phyloP scores from a whole-genome alignment of 1,140 invertebrate genomes.

The Pentalonia nigronervosa region DNA sequence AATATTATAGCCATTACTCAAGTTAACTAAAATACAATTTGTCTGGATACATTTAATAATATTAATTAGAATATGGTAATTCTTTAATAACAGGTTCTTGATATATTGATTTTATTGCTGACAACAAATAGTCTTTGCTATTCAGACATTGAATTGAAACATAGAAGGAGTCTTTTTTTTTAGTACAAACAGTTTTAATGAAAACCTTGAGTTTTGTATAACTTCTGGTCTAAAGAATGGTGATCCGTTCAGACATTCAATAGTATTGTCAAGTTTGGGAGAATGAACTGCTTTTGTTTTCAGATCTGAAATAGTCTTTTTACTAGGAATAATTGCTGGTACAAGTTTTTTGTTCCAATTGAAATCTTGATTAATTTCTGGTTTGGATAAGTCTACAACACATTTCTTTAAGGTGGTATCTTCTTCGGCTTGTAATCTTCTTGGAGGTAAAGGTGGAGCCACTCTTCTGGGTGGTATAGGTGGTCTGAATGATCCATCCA shows the following conservation, averaged over 20 bases:
- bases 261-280: background rate
- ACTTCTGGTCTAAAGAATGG: background rate
- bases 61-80: background rate
- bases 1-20: background rate
- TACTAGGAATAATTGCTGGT: background rate
- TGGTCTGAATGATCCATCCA: conserved; percentile 21
- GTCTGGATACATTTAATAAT: background rate
- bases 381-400: conserved; percentile 13
- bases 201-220: background rate
- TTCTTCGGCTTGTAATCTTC: conserved; percentile 26
- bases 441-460: conserved; percentile 47
- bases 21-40: background rate
- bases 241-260: background rate
- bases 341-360: background rate
- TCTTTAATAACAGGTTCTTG: background rate
- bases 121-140: background rate
- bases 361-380: background rate
- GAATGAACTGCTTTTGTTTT: background rate
- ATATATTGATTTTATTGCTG: conserved; percentile 6
- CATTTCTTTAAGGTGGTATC: background rate
- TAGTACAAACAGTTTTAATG: conserved; percentile 50
- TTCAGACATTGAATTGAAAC: conserved; percentile 58
- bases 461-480: conserved; percentile 53
- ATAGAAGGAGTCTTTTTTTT: conserved; percentile 52
- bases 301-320: background rate